These are phyloP conservation scores for Calephelis perditalis DNA, from an alignment of 2,888 invertebrate species.

Conservation along the genomic window DNA sequence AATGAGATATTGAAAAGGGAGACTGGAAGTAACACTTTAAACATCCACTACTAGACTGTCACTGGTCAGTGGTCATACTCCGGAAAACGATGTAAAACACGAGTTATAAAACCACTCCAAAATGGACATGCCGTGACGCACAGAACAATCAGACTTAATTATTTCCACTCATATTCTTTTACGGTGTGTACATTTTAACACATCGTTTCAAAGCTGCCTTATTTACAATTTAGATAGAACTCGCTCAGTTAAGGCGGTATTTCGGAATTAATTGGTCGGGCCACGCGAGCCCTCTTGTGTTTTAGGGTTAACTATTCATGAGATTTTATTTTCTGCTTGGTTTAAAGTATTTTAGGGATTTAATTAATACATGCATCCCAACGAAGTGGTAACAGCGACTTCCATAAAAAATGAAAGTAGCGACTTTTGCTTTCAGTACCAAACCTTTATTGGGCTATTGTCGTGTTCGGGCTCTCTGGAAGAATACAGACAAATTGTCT, in stretches of 20 bases:
- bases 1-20: no score
- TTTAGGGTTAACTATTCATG: conserved; percentile 12
- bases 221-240: conserved; percentile 15
- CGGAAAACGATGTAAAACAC: conserved; percentile 15
- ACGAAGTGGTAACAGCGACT: no score
- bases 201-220: conserved; percentile 30
- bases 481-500: no score
- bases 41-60: background rate
- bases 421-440: no score
- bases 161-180: conserved; percentile 26
- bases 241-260: conserved; percentile 14
- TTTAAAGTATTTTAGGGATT: conserved; percentile 1
- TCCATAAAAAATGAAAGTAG: no score
- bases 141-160: conserved; percentile 25
- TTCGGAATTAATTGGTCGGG: conserved; percentile 19
- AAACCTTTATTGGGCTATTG: no score
- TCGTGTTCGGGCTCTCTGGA: no score
- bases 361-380: background rate
- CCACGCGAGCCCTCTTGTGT: conserved; percentile 39
- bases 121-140: conserved; percentile 23
- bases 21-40: no score
- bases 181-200: conserved; percentile 35
- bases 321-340: conserved; percentile 7
- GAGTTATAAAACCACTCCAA: conserved; percentile 16
- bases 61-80: conserved; percentile 15